phyloP scores from a whole-genome alignment of 2,797 vertebrate genomes.

The Cichlasoma orientale region DNA sequence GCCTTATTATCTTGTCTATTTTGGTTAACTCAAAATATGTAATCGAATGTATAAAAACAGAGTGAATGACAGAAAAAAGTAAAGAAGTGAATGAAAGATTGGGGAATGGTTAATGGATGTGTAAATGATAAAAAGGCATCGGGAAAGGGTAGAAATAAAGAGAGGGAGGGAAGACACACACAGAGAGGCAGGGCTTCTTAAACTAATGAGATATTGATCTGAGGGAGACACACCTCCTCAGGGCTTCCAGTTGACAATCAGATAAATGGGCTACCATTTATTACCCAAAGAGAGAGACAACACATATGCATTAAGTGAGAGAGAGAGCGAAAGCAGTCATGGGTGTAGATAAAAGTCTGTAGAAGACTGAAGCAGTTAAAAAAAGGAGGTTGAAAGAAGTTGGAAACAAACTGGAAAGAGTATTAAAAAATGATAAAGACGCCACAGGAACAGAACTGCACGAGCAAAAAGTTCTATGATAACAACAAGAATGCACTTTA shows the following conservation, averaged over 20 bases:
- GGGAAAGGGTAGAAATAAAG: slow-evolving; percentile 8
- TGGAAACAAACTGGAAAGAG: neutral
- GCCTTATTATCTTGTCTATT: neutral
- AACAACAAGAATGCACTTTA: neutral
- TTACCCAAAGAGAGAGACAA: slow-evolving; percentile 58
- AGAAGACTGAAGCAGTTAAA: neutral
- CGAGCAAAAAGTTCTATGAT: neutral
- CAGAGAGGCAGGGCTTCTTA: slow-evolving; percentile 69
- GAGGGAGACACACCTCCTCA: slow-evolving; percentile 65
- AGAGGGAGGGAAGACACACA: neutral
- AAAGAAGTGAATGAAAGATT: neutral
- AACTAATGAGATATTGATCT: slow-evolving; percentile 81
- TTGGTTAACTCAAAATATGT: neutral
- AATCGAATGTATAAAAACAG: neutral
- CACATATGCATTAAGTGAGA: slow-evolving; percentile 17
- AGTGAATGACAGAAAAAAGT: neutral
- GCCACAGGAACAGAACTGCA: too few relatives aligned
- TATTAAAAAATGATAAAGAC: neutral
- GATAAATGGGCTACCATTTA: slow-evolving; percentile 69
- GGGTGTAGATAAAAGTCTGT: slow-evolving; percentile 10
- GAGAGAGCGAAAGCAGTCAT: neutral
- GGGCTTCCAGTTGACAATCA: slow-evolving; percentile 66
- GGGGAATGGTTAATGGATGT: neutral
- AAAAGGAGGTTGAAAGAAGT: neutral
- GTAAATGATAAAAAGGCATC: slow-evolving; percentile 24